Base-by-base conservation (phyloP, 2,797 vertebrate species). In the Leptatherina wallacei region DNA sequence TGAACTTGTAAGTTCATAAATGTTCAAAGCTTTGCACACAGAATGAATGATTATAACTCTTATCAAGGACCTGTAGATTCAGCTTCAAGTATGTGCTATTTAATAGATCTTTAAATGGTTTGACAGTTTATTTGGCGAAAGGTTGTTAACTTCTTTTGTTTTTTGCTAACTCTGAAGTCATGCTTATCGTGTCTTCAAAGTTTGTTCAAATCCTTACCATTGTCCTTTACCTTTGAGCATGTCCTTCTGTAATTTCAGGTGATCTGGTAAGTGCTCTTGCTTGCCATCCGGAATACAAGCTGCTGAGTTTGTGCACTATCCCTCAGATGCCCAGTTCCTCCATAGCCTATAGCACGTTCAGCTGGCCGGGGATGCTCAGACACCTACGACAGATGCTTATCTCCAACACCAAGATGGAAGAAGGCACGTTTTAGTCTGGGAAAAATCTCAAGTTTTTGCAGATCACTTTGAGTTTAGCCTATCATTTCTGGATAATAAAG, bases 341-440 rank as follows among this genome's bases (percentile, higher is more conserved):
- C 56, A 89, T 99, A 4, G 90, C 96, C 0, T 99, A 95, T 61
- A 99, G 96, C 84, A 78, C 95, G 0, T 99, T 98, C 93, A 95
- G 93, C 81, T 99, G 98, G 98, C 93, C 95, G 0, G 95, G 95
- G 32, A 93, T 98, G 69, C 87, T 98, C 83, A 99, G 96, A 78
- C 97, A 96, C 83, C 91, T 99, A n/a, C 94, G 97, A 63, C 98
- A 99, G 93, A 99, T 99, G 96, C 96, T 99, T 55, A 96, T 99
- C 85, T 96, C 97, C 20, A 95, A 96, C 71, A 93, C 96, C 56
- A 97, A 94, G 87, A 97, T 99, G 97, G 98, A 99, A 82, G 96
- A 97, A 96, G 98, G 98, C 94, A 90, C 92, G 89, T 78, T 24
- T 24, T 2, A 9, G 3, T 32, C 30, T 32, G 24, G 22, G 29